Conservation (phyloP, 2,797 vertebrate genomes). For the Scolopax rusticola region DNA sequence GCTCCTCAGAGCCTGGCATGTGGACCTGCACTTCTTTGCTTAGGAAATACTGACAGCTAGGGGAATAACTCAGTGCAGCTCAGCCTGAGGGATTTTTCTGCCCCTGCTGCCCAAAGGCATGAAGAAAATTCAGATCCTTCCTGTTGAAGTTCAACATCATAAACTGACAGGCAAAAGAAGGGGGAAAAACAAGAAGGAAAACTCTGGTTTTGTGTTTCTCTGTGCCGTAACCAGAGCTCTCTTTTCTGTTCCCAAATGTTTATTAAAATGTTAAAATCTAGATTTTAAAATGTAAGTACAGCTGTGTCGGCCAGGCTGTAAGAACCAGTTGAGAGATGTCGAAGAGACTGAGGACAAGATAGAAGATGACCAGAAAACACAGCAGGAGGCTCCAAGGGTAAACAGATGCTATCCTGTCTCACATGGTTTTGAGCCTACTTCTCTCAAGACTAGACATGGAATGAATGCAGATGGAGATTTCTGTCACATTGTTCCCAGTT, state of each 20-base stretch:
- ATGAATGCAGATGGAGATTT: neutral
- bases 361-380: neutral
- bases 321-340: neutral
- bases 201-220: neutral
- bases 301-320: neutral
- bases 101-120: neutral
- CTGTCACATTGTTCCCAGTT: neutral
- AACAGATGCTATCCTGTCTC: neutral
- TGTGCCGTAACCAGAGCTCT: neutral
- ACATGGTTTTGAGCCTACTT: neutral
- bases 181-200: neutral
- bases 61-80: neutral
- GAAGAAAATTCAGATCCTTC: neutral
- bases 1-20: neutral
- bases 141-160: neutral
- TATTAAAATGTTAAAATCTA: neutral
- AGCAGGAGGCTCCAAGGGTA: neutral
- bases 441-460: neutral
- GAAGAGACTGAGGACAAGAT: neutral
- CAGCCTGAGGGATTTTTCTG: neutral
- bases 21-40: neutral
- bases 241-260: neutral
- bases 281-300: neutral
- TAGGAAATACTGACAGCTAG: slow-evolving; percentile 18
- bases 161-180: neutral